phyloP scores from a whole-genome alignment of 2,888 invertebrate genomes.

The Cheilosia scutellata region DNA sequence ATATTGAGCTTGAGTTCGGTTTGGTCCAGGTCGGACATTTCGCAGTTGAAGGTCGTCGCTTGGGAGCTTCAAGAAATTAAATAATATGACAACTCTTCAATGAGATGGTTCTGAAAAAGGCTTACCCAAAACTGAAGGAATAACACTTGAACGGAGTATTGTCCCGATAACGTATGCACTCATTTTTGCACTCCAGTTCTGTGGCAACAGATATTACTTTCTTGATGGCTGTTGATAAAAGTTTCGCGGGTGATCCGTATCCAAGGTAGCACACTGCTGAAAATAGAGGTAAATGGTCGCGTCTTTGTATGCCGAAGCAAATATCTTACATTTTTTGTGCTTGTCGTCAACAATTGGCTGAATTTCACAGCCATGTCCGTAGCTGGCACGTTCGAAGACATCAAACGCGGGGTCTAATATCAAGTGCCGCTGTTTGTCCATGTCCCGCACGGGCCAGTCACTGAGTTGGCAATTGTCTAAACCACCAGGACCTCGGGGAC shows the following conservation, averaged over 20 bases:
- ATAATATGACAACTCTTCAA: neutral
- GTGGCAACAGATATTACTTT: conserved; percentile 88
- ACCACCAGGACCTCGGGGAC: conserved; percentile 87
- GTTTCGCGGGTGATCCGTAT: conserved; percentile 90
- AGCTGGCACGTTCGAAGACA: conserved; percentile 92
- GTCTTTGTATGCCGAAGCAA: neutral
- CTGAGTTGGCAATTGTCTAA: conserved; percentile 91
- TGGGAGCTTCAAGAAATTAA: conserved; percentile 79
- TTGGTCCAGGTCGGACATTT: conserved; percentile 91
- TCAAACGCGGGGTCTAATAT: conserved; percentile 88
- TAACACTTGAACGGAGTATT: conserved; percentile 88
- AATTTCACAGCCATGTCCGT: conserved; percentile 92
- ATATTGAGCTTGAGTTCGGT: conserved; percentile 90
- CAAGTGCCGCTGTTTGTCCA: conserved; percentile 86
- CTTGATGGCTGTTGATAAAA: conserved; percentile 87
- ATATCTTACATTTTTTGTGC: conserved; percentile 83
- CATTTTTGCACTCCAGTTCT: conserved; percentile 89
- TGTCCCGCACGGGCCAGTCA: conserved; percentile 89
- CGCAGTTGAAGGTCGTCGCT: conserved; percentile 87
- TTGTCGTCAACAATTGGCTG: conserved; percentile 85
- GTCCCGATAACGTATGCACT: conserved; percentile 86
- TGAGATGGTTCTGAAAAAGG: neutral
- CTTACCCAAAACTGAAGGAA: conserved; percentile 90
- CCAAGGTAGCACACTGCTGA: conserved; percentile 90
- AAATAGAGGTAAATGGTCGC: conserved; percentile 46